A percentile compares a stretch with the other conserved stretches of the same genome.
These are phyloP conservation scores for Dasypogon diadema DNA, from an alignment of 2,888 invertebrate species.

Conservation along the genomic window DNA sequence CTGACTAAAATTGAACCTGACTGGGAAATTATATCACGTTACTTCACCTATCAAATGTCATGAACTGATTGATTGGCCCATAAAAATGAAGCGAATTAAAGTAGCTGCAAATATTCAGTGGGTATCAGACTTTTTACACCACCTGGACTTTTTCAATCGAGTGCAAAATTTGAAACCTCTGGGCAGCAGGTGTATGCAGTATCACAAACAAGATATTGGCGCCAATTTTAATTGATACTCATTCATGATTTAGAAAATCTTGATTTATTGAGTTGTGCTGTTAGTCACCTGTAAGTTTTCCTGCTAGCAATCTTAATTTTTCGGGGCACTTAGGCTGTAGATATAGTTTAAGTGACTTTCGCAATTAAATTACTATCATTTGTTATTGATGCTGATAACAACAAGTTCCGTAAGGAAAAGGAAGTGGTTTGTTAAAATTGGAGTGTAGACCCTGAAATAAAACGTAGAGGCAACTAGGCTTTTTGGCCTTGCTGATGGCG, in stretches of 20 bases:
- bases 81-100: constrained; percentile 14
- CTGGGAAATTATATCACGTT: constrained; percentile 43
- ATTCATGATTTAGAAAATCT: neutral
- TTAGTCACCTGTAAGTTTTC: too few relatives aligned
- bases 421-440: too few relatives aligned
- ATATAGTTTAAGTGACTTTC: too few relatives aligned
- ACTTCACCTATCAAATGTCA: constrained; percentile 41
- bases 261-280: too few relatives aligned
- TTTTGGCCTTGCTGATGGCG: too few relatives aligned
- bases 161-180: neutral
- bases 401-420: too few relatives aligned
- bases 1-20: constrained; percentile 18
- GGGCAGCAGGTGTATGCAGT: neutral
- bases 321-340: too few relatives aligned
- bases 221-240: neutral
- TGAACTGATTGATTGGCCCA: constrained; percentile 48
- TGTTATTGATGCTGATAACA: too few relatives aligned
- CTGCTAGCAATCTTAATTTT: too few relatives aligned
- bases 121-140: constrained; percentile 21
- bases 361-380: too few relatives aligned
- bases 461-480: too few relatives aligned
- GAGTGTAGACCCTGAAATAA: too few relatives aligned
- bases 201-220: neutral
- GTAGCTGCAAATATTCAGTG: constrained; percentile 42
- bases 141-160: neutral